A percentile compares a stretch with the other conserved stretches of the same genome.
phyloP scores from a whole-genome alignment of 2,113 vertebrate species.

The Apus apus region DNA sequence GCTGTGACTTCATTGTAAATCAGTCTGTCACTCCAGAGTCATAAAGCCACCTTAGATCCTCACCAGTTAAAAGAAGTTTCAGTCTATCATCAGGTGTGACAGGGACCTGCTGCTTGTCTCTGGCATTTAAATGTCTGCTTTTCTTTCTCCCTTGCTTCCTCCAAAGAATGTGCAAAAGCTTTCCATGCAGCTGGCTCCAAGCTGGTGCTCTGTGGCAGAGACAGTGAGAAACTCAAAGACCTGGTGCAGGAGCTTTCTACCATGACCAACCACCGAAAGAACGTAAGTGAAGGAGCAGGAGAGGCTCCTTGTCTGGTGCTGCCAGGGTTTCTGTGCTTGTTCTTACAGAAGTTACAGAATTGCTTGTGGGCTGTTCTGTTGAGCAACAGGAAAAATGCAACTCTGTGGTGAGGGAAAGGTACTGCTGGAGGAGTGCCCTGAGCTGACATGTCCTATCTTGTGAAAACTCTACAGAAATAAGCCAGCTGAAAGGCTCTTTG shows the following conservation, averaged over 20 bases:
- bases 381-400: not conserved
- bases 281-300: conserved; percentile 53
- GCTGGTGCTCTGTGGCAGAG: conserved; percentile 91
- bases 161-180: conserved; percentile 88
- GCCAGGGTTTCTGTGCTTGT: not conserved
- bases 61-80: not conserved
- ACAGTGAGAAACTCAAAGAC: conserved; percentile 80
- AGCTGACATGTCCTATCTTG: not conserved
- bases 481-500: not conserved
- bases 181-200: conserved; percentile 88
- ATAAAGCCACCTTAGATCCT: not conserved
- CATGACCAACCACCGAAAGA: not conserved
- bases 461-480: not conserved
- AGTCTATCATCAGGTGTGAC: not conserved
- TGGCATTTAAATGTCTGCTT: not conserved
- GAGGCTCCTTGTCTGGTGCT: rapidly evolving
- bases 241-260: conserved; percentile 80
- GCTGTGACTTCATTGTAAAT: not conserved
- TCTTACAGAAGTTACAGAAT: not conserved
- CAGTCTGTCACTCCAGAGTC: not conserved
- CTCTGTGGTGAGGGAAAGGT: not conserved
- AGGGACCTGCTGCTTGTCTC: not conserved
- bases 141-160: not conserved
- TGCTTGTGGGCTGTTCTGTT: not conserved
- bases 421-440: rapidly evolving